These are phyloP conservation scores for Gastrophysa polygoni DNA, from an alignment of 2,888 invertebrate genomes.

Conservation along the genomic window DNA sequence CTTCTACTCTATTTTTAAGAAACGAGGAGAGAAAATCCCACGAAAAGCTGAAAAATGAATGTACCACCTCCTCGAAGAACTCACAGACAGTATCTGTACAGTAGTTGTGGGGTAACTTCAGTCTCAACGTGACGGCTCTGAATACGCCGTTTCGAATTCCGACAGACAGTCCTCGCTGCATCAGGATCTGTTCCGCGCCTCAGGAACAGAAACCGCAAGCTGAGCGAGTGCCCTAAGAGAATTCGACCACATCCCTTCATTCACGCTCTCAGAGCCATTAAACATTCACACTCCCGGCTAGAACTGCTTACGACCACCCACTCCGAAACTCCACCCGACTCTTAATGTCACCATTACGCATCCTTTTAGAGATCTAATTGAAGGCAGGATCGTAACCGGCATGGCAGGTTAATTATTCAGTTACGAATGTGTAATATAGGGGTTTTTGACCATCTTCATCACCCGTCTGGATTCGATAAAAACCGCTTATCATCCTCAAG, in stretches of 20 bases:
- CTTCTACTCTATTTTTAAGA: too few relatives aligned
- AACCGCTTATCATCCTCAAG: too few relatives aligned
- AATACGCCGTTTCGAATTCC: background rate
- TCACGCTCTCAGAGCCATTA: conserved; percentile 57
- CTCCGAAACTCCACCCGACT: conserved; percentile 10
- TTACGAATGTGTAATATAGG: background rate
- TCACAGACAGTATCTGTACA: too few relatives aligned
- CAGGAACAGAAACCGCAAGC: conserved; percentile 53
- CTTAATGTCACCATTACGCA: conserved; percentile 14
- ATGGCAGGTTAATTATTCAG: background rate
- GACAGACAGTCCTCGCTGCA: conserved; percentile 5
- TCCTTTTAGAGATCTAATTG: conserved; percentile 18
- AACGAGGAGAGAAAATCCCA: too few relatives aligned
- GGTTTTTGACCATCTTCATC: background rate
- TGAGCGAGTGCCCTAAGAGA: conserved; percentile 51
- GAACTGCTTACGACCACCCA: conserved; percentile 49
- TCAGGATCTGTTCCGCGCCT: conserved; percentile 37
- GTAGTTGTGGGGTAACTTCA: too few relatives aligned
- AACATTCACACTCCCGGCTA: conserved; percentile 58
- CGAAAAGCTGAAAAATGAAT: too few relatives aligned
- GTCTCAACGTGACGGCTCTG: background rate
- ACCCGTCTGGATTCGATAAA: background rate
- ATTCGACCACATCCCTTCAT: conserved; percentile 52
- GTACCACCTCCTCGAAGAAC: too few relatives aligned
- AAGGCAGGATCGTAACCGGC: background rate